Percentiles rank a stretch among this genome's conserved stretches.
phyloP scores from a whole-genome alignment of 2,113 vertebrate genomes.

The Colistium nudipinnis region DNA sequence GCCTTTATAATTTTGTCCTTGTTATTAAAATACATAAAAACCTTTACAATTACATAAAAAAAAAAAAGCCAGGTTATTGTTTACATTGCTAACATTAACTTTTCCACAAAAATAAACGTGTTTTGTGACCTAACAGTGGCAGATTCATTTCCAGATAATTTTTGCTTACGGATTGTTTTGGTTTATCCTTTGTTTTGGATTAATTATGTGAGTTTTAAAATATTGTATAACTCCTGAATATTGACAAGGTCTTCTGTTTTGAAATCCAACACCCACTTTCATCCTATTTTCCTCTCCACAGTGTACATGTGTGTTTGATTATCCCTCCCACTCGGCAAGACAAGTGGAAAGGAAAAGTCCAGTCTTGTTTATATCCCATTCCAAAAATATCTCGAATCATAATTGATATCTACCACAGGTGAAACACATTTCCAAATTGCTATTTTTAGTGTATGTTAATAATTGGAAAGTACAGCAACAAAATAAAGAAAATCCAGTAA shows the following conservation, averaged over 20 bases:
- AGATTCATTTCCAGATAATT: conserved; percentile 14
- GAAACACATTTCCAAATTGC: background rate
- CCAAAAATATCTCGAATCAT: conserved; percentile 53
- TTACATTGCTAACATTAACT: background rate
- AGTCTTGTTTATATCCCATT: conserved; percentile 35
- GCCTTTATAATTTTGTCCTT: background rate
- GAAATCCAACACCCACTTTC: conserved; percentile 52
- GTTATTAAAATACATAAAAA: conserved; percentile 11
- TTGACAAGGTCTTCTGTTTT: conserved; percentile 56
- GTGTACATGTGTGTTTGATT: conserved; percentile 58
- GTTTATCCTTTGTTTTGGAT: conserved; percentile 40
- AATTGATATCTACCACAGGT: conserved; percentile 41
- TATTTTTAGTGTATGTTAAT: conserved; percentile 1
- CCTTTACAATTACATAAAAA: background rate
- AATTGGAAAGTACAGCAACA: background rate
- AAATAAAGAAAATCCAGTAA: background rate
- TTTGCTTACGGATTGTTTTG: conserved; percentile 39
- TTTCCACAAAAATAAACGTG: background rate
- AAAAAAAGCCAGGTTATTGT: background rate
- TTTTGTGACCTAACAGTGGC: conserved; percentile 29
- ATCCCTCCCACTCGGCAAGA: conserved; percentile 46
- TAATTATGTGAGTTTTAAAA: conserved; percentile 58
- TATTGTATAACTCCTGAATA: conserved; percentile 52
- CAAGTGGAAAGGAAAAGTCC: conserved; percentile 50
- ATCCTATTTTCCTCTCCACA: conserved; percentile 24